A percentile compares a stretch with the other conserved stretches of the same genome.
Evolutionary conservation across 2,888 invertebrate genomes (phyloP).

Genomic region (Ceraclea dissimilis): DNA sequence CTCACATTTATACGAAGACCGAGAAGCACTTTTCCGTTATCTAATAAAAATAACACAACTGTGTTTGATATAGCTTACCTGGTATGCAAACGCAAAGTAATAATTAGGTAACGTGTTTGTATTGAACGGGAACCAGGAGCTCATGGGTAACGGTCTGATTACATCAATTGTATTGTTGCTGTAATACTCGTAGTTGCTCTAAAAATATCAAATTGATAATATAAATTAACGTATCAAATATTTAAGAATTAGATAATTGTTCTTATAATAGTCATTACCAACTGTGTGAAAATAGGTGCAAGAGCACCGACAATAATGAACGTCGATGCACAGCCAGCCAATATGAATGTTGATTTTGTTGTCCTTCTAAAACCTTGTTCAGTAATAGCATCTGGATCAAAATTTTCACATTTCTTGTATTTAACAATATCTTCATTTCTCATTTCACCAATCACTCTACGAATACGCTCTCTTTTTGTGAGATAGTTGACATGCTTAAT

Average conservation of each 20-base stretch:
- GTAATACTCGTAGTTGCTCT: not conserved
- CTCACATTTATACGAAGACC: too few relatives aligned
- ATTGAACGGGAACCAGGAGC: slow-evolving; percentile 6
- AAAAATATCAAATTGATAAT: not conserved
- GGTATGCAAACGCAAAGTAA: slow-evolving; percentile 1
- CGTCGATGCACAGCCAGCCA: not conserved
- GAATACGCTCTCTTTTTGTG: slow-evolving; percentile 1
- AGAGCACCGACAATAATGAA: not conserved
- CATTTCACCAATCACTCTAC: not conserved
- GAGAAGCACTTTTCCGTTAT: too few relatives aligned
- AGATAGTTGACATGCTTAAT: slow-evolving; percentile 5
- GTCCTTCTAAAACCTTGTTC: not conserved
- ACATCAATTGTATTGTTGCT: not conserved
- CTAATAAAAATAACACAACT: too few relatives aligned
- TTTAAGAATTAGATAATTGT: too few relatives aligned
- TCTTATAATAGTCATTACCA: too few relatives aligned
- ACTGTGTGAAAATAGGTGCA: slow-evolving; percentile 1
- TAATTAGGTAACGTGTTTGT: slow-evolving; percentile 1
- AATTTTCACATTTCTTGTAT: not conserved
- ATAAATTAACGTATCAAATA: too few relatives aligned
- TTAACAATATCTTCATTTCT: not conserved
- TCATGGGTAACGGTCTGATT: slow-evolving; percentile 3
- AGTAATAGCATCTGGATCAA: slow-evolving; percentile 2
- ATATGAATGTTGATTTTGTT: not conserved
- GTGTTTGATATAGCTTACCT: slow-evolving; percentile 2